Evolutionary conservation across 2,888 invertebrate genomes (phyloP).

Genomic region (Drosophila yooni): DNA sequence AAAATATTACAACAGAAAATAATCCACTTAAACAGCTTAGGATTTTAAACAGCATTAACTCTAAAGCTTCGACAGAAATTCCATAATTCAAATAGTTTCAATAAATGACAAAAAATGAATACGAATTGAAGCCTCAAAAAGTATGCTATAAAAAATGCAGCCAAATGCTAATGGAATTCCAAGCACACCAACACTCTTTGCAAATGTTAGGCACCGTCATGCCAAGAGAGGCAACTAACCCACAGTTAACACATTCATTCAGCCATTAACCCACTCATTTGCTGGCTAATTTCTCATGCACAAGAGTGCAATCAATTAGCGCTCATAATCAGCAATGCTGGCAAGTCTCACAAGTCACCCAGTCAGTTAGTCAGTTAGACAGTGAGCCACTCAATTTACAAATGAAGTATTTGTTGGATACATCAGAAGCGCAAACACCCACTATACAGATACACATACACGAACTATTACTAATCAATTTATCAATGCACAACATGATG

Average conservation of each 20-base stretch:
- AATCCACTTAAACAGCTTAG: background rate
- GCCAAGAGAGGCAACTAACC: background rate
- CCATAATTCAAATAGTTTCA: background rate
- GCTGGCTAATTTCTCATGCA: conserved; percentile 48
- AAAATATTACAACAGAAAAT: background rate
- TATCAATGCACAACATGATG: conserved; percentile 24
- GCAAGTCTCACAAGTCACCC: conserved; percentile 18
- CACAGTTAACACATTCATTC: conserved; percentile 4
- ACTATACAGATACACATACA: conserved; percentile 16
- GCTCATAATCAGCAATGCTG: conserved; percentile 52
- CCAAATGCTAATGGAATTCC: background rate
- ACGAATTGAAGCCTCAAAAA: background rate
- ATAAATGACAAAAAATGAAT: background rate
- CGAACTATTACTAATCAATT: conserved; percentile 50
- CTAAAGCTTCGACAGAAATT: background rate
- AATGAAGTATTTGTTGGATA: conserved; percentile 63
- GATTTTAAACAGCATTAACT: background rate
- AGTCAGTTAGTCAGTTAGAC: conserved; percentile 28
- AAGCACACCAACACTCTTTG: background rate
- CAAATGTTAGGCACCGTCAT: background rate
- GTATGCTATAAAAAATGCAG: conserved; percentile 6
- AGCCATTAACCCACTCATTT: conserved; percentile 24
- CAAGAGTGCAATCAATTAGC: conserved; percentile 71
- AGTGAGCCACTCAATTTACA: conserved; percentile 57
- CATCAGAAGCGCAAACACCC: conserved; percentile 66